A percentile compares a stretch with the other conserved stretches of the same genome.
Conservation (phyloP, 23 tunicate genomes). For the Pegea sp. region DNA sequence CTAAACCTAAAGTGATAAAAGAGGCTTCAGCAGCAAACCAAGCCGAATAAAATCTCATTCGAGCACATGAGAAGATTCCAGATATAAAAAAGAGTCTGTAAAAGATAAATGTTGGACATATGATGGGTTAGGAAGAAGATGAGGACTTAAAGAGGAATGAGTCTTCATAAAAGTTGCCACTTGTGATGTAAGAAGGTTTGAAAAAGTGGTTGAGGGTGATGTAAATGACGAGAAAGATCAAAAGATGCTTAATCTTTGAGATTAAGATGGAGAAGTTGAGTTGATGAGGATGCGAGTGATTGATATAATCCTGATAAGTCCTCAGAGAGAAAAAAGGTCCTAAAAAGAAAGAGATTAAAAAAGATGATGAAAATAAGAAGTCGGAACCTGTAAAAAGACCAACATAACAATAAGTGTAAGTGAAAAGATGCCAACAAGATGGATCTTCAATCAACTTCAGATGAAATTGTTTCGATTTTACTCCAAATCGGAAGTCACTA, state of each 20-base stretch:
- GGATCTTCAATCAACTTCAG: too few species aligned
- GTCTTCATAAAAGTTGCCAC: conserved; percentile 30
- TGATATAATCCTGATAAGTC: conserved; percentile 44
- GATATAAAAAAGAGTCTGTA: conserved; percentile 51
- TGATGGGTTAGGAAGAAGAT: background rate
- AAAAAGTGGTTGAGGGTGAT: conserved; percentile 13
- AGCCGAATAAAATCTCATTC: conserved; percentile 85
- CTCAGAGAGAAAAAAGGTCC: conserved; percentile 61
- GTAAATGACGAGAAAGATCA: conserved; percentile 16
- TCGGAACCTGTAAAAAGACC: conserved; percentile 83
- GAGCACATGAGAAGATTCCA: conserved; percentile 38
- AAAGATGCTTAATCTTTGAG: conserved; percentile 15
- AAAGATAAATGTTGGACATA: background rate
- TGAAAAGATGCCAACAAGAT: too few species aligned
- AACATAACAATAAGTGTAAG: conserved; percentile 64
- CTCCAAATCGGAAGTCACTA: too few species aligned
- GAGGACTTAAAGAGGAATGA: conserved; percentile 20
- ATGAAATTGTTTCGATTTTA: too few species aligned
- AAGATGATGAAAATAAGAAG: too few species aligned
- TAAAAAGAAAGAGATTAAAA: conserved; percentile 3
- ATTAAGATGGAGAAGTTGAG: too few species aligned
- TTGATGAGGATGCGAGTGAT: conserved; percentile 5
- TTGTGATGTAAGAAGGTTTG: conserved; percentile 12
- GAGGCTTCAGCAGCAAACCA: conserved; percentile 74
- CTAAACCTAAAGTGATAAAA: conserved; percentile 45